Evolutionary conservation across 2,888 invertebrate species (phyloP), one percentile per base, ranked within the genome.

Genomic region (Drosophila subquinaria): DNA sequence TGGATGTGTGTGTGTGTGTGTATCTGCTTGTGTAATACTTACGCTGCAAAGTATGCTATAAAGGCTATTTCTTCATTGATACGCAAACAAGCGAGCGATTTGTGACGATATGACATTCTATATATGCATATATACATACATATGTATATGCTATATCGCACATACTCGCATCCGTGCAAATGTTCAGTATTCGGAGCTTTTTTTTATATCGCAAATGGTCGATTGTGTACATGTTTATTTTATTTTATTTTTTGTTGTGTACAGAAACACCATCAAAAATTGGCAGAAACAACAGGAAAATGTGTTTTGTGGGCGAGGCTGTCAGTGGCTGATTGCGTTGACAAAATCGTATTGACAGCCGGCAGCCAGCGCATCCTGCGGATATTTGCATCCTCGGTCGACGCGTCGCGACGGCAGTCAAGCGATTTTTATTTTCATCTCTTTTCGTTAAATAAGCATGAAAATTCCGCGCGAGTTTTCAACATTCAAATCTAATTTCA

Each of bases 51-150:
- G 84, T 84, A 78, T 85, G 88, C 88, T 82, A 88, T 84, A 84
- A 85, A 82, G 76, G 71, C 68, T 73, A 74, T 73, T 79, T 72
- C 74, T 79, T 88, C 82, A 88, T 84, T 82, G 88, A 82, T 87
- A 87, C 73, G 83, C 83, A 84, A 84, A 84, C 75, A 84, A 84
- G 82, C 68, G 17, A 68, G 40, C 80, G 77, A 74, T 73, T 80
- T 73, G 73, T 62, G 61, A 43, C 80, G 73, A 79, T 76, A 79
- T 69, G 73, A 61, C 64, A 40, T 67, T 72, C 62, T 36, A 30
- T 51, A 23, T 17, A 42, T 11, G 20, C 4, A 23, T 1, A 20
- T 20, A 2, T 4, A 17, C 9, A 9, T 42, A 42, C 17, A 42
- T 20, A 42, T 4, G 3, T 38, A 43, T 20, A 15, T 40, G 11